Percentiles rank a stretch among this genome's conserved stretches.
Conservation (phyloP, 2,797 vertebrate species). For the Amblyraja radiata region DNA sequence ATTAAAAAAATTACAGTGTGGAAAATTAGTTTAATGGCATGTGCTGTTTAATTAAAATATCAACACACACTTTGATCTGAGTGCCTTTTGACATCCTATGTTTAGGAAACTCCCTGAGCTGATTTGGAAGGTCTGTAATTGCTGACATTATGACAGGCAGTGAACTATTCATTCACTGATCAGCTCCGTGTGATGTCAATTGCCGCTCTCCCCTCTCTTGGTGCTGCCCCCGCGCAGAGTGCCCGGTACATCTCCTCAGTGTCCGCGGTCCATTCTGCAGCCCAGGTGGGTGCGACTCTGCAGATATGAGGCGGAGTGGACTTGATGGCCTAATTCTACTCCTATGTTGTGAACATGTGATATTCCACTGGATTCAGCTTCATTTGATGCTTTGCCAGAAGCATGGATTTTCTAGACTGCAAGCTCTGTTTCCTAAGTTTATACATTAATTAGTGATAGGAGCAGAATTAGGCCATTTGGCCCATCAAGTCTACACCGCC, state of each 20-base stretch:
- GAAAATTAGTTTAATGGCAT: constrained; percentile 69
- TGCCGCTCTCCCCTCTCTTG: not conserved
- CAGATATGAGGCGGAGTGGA: too few relatives aligned
- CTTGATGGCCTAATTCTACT: too few relatives aligned
- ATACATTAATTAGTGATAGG: too few relatives aligned
- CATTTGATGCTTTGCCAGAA: too few relatives aligned
- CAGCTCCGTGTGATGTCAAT: not conserved
- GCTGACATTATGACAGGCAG: not conserved
- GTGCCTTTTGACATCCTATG: constrained; percentile 50
- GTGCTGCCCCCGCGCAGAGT: not conserved
- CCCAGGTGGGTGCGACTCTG: not conserved
- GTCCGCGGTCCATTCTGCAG: not conserved
- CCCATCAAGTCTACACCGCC: too few relatives aligned
- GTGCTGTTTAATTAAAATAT: constrained; percentile 62
- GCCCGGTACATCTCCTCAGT: not conserved
- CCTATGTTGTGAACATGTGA: too few relatives aligned
- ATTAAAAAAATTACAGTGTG: constrained; percentile 76
- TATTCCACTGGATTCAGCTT: too few relatives aligned
- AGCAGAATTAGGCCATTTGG: too few relatives aligned
- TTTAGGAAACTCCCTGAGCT: constrained; percentile 49
- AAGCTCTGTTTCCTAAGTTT: not conserved
- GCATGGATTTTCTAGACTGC: not conserved
- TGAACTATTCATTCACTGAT: not conserved
- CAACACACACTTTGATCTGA: constrained; percentile 63
- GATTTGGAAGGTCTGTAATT: constrained; percentile 47